Evolutionary conservation across 2,797 vertebrate species (phyloP), one percentile per base, ranked within the genome.

Genomic region (Gephyroberyx darwinii): DNA sequence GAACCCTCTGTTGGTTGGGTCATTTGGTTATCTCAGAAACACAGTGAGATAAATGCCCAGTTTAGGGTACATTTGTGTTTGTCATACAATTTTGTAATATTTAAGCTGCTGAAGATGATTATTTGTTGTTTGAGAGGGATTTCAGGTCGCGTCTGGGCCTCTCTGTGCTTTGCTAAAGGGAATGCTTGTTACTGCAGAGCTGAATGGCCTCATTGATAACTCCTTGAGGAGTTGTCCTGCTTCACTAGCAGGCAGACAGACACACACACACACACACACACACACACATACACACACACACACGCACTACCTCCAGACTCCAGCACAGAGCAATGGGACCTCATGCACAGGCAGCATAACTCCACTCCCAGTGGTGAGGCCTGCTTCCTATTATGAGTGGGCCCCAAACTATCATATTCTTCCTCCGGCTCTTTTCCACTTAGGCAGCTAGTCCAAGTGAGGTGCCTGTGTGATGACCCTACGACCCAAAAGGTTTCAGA

Each of bases 181-280:
- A 78, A 53, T 1, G 5, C 75, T 69, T 86, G 80, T 84, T 75
- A 5, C 19, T 54, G 55, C 53, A 55, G 80, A 60, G 84, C 48
- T 89, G 84, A 91, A 91, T 85, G 82, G 75, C 78, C 84, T 85
- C 85, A 77, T 90, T 90, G 65, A 86, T 48, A 61, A 62, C 31
- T 78, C 85, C 71, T 81, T 33, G 54, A 68, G 77, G 80, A 85
- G 68, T 60, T 53, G 84, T 65, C 80, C 84, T 78, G 58, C 74
- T 85, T 81, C 65, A 22, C 73, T 60, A 59, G 35, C 3, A 1
- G 43, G 0, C 50, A n/a, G 22, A 66, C 64, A 45, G 39, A 48
- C 48, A 70, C 70, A 41, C 50, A 52, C 51, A 51, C 50, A 31
- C 26, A 54, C 26, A 31, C 26, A 58, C 33, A 58, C 56, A 43